These are phyloP conservation scores for Cichlasoma orientale DNA, from an alignment of 2,797 vertebrate species.

Conservation along the genomic window DNA sequence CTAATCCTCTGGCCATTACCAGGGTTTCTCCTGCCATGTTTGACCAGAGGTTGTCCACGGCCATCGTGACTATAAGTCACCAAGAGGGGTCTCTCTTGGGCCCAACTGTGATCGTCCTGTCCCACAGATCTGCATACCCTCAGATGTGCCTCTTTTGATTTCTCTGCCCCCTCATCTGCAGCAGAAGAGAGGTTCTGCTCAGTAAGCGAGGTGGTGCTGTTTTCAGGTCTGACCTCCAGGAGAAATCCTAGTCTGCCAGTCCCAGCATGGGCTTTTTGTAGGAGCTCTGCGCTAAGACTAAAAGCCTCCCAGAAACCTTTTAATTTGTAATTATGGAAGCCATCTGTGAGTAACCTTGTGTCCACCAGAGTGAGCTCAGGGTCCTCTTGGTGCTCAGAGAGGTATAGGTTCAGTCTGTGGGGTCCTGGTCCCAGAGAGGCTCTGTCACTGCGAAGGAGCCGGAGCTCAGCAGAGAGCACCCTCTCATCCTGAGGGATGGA, in stretches of 20 bases:
- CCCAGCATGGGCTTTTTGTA: constrained; percentile 59
- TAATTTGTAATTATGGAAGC: constrained; percentile 29
- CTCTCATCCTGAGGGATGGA: constrained; percentile 83
- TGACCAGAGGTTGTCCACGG: constrained; percentile 77
- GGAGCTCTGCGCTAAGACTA: constrained; percentile 73
- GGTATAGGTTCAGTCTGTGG: constrained; percentile 79
- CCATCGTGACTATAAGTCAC: constrained; percentile 86
- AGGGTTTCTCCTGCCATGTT: constrained; percentile 67
- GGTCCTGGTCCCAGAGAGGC: constrained; percentile 45
- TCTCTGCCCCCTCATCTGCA: constrained; percentile 19
- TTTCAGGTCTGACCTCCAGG: constrained; percentile 76
- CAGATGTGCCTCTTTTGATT: constrained; percentile 68
- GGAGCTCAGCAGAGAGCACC: constrained; percentile 84
- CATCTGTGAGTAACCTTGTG: constrained; percentile 67
- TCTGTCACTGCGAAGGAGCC: constrained; percentile 68
- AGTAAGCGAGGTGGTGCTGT: constrained; percentile 53
- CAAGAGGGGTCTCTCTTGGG: constrained; percentile 83
- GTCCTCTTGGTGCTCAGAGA: constrained; percentile 59
- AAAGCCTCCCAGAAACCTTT: constrained; percentile 82
- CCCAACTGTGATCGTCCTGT: constrained; percentile 83
- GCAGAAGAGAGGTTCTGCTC: constrained; percentile 31
- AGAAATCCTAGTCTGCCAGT: constrained; percentile 74
- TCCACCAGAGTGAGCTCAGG: constrained; percentile 74
- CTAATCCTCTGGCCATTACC: constrained; percentile 57
- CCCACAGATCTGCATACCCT: constrained; percentile 81